Conservation (phyloP, 2,888 invertebrate genomes). For the Chydorus sphaericus region DNA sequence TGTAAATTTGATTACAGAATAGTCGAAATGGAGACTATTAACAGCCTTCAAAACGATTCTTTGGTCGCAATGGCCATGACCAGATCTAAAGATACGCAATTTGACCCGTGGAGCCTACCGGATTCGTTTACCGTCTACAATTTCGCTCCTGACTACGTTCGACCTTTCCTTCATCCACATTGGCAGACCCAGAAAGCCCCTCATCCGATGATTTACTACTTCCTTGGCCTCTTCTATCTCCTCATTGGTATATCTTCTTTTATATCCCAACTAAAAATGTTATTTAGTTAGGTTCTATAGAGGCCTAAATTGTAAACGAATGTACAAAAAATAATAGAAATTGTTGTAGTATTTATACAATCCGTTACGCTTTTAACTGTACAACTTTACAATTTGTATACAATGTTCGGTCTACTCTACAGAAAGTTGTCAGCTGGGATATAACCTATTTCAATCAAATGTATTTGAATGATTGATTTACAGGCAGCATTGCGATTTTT, state of each 20-base stretch:
- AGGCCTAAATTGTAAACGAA: too few relatives aligned
- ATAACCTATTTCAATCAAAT: not conserved
- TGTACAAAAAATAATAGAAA: too few relatives aligned
- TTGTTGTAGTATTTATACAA: too few relatives aligned
- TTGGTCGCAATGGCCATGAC: too few relatives aligned
- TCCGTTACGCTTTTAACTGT: not conserved
- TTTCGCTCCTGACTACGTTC: constrained; percentile 15
- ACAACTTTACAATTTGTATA: not conserved
- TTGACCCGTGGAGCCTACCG: constrained; percentile 14
- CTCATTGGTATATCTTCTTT: not conserved
- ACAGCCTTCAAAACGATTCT: too few relatives aligned
- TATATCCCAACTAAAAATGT: too few relatives aligned
- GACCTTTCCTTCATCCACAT: constrained; percentile 18
- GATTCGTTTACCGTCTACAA: constrained; percentile 13
- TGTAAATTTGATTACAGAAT: too few relatives aligned
- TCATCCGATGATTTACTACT: constrained; percentile 14
- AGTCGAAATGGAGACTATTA: too few relatives aligned
- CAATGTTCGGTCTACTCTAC: too few relatives aligned
- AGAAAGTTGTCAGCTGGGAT: too few relatives aligned
- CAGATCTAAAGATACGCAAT: too few relatives aligned
- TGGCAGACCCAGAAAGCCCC: constrained; percentile 21
- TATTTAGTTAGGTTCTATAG: too few relatives aligned
- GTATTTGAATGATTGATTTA: not conserved
- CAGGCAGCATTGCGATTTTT: constrained; percentile 10
- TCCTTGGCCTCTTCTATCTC: not conserved